These are phyloP conservation scores for Hylaea fasciaria DNA, from an alignment of 2,888 invertebrate species.

Conservation along the genomic window DNA sequence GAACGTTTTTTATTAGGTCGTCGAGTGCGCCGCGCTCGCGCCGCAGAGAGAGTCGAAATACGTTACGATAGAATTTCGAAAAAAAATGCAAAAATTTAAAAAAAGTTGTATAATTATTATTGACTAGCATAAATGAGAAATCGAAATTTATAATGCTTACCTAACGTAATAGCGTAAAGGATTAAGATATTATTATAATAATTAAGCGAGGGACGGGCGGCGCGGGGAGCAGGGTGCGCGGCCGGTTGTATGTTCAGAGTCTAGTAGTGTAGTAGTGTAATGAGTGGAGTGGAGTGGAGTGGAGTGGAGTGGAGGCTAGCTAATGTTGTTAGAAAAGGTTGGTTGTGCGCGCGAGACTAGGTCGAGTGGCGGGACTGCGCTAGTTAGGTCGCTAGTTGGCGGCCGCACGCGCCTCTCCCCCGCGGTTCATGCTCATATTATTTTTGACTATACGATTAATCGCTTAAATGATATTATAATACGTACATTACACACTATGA, in stretches of 20 bases:
- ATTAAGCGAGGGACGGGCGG: slow-evolving; percentile 75
- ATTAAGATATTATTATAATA: slow-evolving; percentile 83
- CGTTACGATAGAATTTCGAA: slow-evolving; percentile 85
- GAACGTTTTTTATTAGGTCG: slow-evolving; percentile 87
- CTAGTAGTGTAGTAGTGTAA: slow-evolving; percentile 50
- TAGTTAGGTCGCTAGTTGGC: slow-evolving; percentile 30
- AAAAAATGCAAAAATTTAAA: slow-evolving; percentile 82
- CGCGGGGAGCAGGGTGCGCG: slow-evolving; percentile 69
- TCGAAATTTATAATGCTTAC: slow-evolving; percentile 85
- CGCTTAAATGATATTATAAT: slow-evolving; percentile 83
- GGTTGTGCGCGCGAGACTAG: slow-evolving; percentile 24
- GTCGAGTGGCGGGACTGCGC: slow-evolving; percentile 28
- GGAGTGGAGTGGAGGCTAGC: slow-evolving; percentile 12
- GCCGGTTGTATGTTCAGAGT: slow-evolving; percentile 57
- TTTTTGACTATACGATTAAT: slow-evolving; percentile 84
- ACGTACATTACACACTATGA: slow-evolving; percentile 83
- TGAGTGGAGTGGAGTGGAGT: slow-evolving; percentile 50
- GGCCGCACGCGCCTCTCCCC: slow-evolving; percentile 65
- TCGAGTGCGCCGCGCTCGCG: slow-evolving; percentile 79
- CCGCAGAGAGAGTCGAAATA: slow-evolving; percentile 82
- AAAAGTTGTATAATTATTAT: slow-evolving; percentile 85
- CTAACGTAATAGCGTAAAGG: slow-evolving; percentile 84
- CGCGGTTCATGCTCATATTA: slow-evolving; percentile 79
- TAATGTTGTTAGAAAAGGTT: slow-evolving; percentile 27
- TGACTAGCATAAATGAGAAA: slow-evolving; percentile 83